Conservation (phyloP, 2,797 vertebrate species). For the Sphenopsis melanotis region DNA sequence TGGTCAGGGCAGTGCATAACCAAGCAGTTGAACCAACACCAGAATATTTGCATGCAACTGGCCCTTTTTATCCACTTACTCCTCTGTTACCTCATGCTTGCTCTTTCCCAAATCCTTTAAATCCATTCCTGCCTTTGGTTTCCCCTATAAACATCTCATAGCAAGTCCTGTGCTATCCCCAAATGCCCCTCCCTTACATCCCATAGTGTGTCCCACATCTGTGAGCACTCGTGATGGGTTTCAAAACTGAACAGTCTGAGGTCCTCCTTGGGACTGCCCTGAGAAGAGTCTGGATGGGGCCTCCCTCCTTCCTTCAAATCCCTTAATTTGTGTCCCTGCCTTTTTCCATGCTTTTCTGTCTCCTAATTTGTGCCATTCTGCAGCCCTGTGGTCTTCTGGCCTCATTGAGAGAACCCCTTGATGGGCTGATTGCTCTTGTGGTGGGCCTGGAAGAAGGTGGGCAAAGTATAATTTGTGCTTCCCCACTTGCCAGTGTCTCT, state of each 20-base stretch:
- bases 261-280: not conserved
- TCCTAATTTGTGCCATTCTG: not conserved
- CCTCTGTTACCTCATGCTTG: not conserved
- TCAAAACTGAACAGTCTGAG: not conserved
- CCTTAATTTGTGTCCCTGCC: not conserved
- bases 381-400: not conserved
- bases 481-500: not conserved
- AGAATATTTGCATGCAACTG: not conserved
- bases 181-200: not conserved
- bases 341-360: not conserved
- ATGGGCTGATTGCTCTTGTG: not conserved
- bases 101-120: not conserved
- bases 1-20: accelerated
- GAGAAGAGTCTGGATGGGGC: not conserved
- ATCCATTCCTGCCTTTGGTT: not conserved
- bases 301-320: not conserved
- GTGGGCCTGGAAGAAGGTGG: not conserved
- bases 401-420: not conserved
- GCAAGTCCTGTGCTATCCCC: not conserved
- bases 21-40: not conserved
- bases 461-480: not conserved
- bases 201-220: not conserved
- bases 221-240: accelerated
- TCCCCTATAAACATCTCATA: not conserved
- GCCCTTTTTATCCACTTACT: not conserved